phyloP scores from a whole-genome alignment of 2,113 vertebrate species.

The Equus przewalskii region DNA sequence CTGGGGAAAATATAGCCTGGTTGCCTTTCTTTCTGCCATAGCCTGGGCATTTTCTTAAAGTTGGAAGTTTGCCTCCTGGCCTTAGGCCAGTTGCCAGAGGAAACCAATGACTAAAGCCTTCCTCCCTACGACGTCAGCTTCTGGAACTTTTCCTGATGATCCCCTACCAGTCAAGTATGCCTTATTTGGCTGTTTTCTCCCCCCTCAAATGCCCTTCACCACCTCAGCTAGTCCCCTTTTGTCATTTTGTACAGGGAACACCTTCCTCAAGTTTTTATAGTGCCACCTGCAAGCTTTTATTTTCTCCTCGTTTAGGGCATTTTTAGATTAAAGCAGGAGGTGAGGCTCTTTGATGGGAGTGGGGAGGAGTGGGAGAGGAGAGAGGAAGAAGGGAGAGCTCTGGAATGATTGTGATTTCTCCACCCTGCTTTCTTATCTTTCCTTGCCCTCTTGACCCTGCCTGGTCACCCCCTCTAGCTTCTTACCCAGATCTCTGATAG shows the following conservation, averaged over 20 bases:
- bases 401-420: constrained; percentile 67
- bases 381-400: background rate
- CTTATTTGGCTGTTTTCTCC: constrained; percentile 96
- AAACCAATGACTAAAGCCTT: constrained; percentile 95
- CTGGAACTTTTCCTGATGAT: constrained; percentile 93
- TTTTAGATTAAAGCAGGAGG: background rate
- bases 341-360: background rate
- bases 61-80: constrained; percentile 87
- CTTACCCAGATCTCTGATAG: constrained; percentile 58
- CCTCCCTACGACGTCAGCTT: constrained; percentile 92
- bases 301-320: constrained; percentile 20
- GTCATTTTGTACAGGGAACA: constrained; percentile 27
- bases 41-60: constrained; percentile 86
- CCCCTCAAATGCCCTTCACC: constrained; percentile 14
- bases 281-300: constrained; percentile 31
- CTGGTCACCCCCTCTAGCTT: background rate
- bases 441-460: background rate
- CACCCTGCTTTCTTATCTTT: constrained; percentile 58
- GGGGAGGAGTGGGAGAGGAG: background rate
- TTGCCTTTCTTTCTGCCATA: constrained; percentile 71
- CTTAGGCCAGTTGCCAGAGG: constrained; percentile 88
- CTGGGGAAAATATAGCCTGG: constrained; percentile 49
- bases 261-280: constrained; percentile 55
- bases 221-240: constrained; percentile 24
- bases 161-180: constrained; percentile 83